phyloP scores from a whole-genome alignment of 2,113 vertebrate genomes.

The Rana temporaria region DNA sequence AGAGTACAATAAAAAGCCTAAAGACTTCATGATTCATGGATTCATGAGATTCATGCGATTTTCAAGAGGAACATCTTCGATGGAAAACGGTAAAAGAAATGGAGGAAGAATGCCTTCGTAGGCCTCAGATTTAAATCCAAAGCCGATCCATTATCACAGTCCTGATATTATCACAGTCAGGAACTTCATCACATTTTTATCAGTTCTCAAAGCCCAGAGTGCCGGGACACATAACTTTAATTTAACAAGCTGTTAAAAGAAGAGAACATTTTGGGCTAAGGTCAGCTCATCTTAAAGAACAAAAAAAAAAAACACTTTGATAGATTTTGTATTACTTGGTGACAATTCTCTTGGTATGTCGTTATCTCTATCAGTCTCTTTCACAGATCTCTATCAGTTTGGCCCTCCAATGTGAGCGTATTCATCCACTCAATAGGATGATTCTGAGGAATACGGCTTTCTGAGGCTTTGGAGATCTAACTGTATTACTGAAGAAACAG shows the following conservation, averaged over 20 bases:
- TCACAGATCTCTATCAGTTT: not conserved
- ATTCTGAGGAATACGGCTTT: not conserved
- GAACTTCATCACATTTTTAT: slow-evolving; percentile 12
- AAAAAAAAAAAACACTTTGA: not conserved
- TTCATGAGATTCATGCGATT: not conserved
- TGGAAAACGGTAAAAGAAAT: not conserved
- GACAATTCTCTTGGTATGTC: slow-evolving; percentile 10
- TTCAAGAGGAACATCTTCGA: slow-evolving; percentile 15
- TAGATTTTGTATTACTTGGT: not conserved
- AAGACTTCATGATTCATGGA: not conserved
- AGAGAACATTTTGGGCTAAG: slow-evolving; percentile 13
- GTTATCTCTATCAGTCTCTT: not conserved
- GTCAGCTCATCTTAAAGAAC: slow-evolving; percentile 19
- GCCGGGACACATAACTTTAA: not conserved
- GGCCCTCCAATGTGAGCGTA: not conserved
- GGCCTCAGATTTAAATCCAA: slow-evolving; percentile 9
- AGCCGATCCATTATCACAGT: not conserved
- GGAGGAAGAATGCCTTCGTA: not conserved
- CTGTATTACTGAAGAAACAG: no score
- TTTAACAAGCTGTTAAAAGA: slow-evolving; percentile 17
- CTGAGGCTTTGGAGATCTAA: not conserved
- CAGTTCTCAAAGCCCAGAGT: not conserved
- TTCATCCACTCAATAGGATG: not conserved
- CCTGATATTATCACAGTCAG: not conserved
- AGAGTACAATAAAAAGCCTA: not conserved